These are phyloP conservation scores for Tringa solitaria DNA, from an alignment of 2,113 vertebrate species.

Conservation along the genomic window DNA sequence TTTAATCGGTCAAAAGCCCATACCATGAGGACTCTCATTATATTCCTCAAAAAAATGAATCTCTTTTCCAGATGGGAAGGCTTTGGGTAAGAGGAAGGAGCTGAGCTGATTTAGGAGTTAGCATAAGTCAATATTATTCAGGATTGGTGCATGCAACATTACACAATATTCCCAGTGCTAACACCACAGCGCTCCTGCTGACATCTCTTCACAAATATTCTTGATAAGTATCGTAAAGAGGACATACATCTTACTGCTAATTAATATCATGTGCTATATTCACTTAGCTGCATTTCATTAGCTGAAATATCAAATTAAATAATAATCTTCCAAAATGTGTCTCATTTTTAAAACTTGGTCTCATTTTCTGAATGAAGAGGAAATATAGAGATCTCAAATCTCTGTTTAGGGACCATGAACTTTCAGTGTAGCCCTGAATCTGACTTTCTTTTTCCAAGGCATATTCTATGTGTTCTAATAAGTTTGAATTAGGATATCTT, in stretches of 20 bases:
- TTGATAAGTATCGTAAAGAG: neutral
- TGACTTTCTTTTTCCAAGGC: neutral
- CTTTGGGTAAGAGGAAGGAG: neutral
- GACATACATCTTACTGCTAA: neutral
- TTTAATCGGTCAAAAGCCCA: neutral
- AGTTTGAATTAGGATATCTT: neutral
- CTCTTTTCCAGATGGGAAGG: neutral
- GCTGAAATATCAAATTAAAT: neutral
- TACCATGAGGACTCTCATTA: neutral
- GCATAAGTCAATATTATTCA: neutral
- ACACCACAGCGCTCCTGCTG: neutral
- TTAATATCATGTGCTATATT: neutral
- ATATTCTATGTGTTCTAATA: neutral
- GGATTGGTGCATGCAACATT: neutral
- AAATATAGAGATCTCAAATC: neutral
- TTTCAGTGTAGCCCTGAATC: neutral
- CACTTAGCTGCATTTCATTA: conserved; percentile 14
- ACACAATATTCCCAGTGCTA: neutral
- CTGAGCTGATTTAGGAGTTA: neutral
- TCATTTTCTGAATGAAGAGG: neutral
- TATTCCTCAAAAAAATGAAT: neutral
- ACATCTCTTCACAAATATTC: neutral
- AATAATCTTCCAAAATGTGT: neutral
- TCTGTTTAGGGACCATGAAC: neutral
- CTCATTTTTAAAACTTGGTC: neutral